phyloP scores from a whole-genome alignment of 1,140 invertebrate genomes.

The Aphelenchoides avenae region DNA sequence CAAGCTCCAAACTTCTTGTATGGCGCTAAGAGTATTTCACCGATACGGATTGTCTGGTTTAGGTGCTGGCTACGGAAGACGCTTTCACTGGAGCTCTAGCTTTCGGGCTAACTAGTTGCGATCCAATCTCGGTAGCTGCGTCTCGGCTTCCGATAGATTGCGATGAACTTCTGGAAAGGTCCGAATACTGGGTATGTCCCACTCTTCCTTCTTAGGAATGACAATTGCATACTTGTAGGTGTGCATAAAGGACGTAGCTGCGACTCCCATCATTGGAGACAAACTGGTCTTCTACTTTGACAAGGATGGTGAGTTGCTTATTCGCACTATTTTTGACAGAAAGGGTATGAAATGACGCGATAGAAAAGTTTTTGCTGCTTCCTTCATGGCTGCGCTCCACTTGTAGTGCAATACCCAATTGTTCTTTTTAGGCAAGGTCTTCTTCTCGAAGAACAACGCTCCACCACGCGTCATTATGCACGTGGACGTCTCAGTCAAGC shows the following conservation, averaged over 20 bases:
- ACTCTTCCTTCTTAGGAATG: background rate
- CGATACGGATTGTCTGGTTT: too few species aligned
- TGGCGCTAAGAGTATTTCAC: constrained; percentile 10
- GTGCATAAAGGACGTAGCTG: constrained; percentile 83
- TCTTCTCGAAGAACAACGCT: constrained; percentile 33
- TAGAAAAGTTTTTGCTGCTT: too few species aligned
- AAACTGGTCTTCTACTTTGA: constrained; percentile 24
- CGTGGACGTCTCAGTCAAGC: constrained; percentile 78
- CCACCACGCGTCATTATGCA: constrained; percentile 72
- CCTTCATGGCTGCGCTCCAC: too few species aligned
- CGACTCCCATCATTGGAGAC: constrained; percentile 67
- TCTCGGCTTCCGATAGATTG: constrained; percentile 84
- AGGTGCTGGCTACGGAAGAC: constrained; percentile 65
- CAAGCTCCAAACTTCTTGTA: background rate
- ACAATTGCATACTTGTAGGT: constrained; percentile 70
- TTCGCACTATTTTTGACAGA: too few species aligned
- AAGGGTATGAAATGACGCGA: too few species aligned
- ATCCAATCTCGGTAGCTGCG: constrained; percentile 60
- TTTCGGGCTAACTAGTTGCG: constrained; percentile 85
- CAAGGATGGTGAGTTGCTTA: background rate
- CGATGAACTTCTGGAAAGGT: constrained; percentile 82
- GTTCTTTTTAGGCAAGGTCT: constrained; percentile 13
- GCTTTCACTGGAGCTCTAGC: constrained; percentile 81
- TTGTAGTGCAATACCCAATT: background rate
- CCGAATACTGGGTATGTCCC: constrained; percentile 69